Percentiles rank a stretch among this genome's conserved stretches.
These are phyloP conservation scores for Schizothorax lantsangensis DNA, from an alignment of 2,797 vertebrate species.

Conservation along the genomic window DNA sequence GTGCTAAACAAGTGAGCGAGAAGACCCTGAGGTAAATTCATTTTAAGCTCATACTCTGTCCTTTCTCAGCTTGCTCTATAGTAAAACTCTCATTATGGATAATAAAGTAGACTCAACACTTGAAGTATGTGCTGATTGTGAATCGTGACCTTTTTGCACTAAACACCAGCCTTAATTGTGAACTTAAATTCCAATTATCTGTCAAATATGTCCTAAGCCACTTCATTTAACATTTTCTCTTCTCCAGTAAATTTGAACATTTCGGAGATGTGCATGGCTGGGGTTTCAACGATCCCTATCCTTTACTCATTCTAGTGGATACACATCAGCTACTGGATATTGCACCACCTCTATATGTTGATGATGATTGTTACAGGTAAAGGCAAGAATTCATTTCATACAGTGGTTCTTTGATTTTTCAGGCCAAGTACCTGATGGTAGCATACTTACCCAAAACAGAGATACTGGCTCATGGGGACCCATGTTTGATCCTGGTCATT, in stretches of 20 bases:
- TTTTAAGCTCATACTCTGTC: not conserved
- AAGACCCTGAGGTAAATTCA: not conserved
- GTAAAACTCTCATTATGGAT: not conserved
- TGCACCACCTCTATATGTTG: not conserved
- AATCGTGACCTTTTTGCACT: no score
- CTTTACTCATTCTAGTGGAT: not conserved
- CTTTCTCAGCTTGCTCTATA: not conserved
- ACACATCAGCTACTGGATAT: not conserved
- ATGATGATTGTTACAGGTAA: not conserved
- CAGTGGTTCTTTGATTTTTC: not conserved
- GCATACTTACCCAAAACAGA: not conserved
- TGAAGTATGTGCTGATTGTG: not conserved
- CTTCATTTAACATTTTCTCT: not conserved
- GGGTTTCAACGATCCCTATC: not conserved
- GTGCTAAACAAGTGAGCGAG: not conserved
- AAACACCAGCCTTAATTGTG: not conserved
- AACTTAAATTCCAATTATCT: not conserved
- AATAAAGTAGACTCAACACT: not conserved
- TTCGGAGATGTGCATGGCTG: not conserved
- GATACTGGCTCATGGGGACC: no score
- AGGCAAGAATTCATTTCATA: not conserved
- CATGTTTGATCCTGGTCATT: no score
- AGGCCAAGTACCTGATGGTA: not conserved
- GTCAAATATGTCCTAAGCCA: not conserved
- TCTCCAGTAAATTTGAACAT: not conserved